Conservation (phyloP, 2,888 invertebrate genomes). For the Eupithecia subumbrata region DNA sequence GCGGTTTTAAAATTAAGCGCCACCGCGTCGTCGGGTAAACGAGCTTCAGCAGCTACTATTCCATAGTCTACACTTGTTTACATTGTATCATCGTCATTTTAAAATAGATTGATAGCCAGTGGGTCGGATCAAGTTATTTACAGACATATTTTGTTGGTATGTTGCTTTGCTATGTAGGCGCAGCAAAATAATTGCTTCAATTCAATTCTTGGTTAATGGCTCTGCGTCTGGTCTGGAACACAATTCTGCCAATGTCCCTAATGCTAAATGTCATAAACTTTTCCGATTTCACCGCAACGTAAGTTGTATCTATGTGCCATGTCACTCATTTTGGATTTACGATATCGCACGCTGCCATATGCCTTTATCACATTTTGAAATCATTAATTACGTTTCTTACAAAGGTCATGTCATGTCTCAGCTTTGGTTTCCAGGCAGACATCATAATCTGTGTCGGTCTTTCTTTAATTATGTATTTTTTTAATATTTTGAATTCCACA, state of each 20-base stretch:
- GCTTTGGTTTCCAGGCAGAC: neutral
- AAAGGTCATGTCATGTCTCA: neutral
- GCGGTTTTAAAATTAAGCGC: neutral
- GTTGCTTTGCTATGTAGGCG: neutral
- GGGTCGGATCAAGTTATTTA: constrained; percentile 1
- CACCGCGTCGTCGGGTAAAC: neutral
- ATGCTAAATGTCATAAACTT: no score
- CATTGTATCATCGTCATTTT: neutral
- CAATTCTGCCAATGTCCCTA: no score
- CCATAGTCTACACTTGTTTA: constrained; percentile 25
- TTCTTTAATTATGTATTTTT: neutral
- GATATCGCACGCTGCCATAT: neutral
- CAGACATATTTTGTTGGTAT: neutral
- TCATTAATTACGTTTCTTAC: neutral
- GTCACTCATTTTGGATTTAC: neutral
- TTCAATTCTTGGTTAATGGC: no score
- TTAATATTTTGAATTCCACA: neutral
- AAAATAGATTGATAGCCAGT: constrained; percentile 6
- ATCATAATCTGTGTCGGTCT: neutral
- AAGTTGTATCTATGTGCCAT: neutral
- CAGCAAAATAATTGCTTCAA: neutral
- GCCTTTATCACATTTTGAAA: neutral
- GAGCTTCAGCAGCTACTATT: constrained; percentile 15
- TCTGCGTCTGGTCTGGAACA: no score
- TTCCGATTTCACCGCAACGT: neutral